A percentile compares a stretch with the other conserved stretches of the same genome.
Conservation (phyloP, 2,888 invertebrate genomes). For the Andrena flavipes region DNA sequence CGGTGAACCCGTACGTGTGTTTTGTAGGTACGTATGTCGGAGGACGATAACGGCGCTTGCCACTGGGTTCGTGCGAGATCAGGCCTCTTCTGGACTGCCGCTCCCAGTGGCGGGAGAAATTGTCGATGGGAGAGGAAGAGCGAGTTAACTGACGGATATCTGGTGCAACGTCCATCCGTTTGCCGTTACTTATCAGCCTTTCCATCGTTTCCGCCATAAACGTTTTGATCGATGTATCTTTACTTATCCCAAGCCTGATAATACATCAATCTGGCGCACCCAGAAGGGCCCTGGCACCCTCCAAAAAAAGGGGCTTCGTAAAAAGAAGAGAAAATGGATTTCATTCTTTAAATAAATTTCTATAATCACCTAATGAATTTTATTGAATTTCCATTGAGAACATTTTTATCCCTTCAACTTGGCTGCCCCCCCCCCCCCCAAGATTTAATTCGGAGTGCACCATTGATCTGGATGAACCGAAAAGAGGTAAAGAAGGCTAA, state of each 20-base stretch:
- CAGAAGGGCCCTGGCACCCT: no score
- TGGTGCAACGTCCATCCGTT: constrained; percentile 5
- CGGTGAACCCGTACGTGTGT: not conserved
- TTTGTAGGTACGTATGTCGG: not conserved
- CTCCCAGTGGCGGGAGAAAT: not conserved
- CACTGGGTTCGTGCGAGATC: not conserved
- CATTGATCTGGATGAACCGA: no score
- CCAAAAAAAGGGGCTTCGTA: no score
- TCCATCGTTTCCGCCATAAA: not conserved
- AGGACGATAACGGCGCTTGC: not conserved
- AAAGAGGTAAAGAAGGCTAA: not conserved
- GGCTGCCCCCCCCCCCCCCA: no score
- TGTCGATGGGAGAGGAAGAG: constrained; percentile 16
- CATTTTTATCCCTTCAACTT: no score
- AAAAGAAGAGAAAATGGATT: no score
- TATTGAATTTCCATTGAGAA: no score
- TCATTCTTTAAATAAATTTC: no score
- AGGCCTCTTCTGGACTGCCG: not conserved
- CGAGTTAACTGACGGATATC: constrained; percentile 10
- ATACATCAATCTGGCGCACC: no score
- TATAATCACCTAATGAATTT: no score
- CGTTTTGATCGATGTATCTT: not conserved
- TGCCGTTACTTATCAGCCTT: not conserved
- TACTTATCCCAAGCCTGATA: no score
- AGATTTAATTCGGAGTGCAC: no score